Conservation (phyloP, 2,797 vertebrate species). For the Dicrostonyx torquatus region DNA sequence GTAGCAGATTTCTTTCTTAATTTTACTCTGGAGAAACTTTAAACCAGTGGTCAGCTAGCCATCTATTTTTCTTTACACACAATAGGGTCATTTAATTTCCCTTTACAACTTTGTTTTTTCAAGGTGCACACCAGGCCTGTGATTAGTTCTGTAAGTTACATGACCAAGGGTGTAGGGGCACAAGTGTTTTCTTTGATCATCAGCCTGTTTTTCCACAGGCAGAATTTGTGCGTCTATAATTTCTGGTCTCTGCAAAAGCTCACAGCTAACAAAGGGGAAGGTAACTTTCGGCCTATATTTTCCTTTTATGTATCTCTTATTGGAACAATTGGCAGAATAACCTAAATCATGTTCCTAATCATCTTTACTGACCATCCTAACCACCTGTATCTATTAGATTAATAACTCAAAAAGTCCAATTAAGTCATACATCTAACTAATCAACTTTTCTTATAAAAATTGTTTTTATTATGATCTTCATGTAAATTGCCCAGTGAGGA, state of each 20-base stretch:
- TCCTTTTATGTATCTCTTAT: neutral
- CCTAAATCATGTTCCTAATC: neutral
- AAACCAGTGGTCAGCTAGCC: neutral
- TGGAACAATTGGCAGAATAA: neutral
- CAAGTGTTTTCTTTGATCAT: neutral
- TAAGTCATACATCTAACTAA: neutral
- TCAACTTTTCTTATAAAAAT: neutral
- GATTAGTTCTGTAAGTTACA: neutral
- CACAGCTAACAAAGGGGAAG: neutral
- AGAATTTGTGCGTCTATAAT: neutral
- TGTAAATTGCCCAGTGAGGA: neutral
- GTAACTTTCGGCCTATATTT: neutral
- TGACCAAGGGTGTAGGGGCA: neutral
- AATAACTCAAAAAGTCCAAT: neutral
- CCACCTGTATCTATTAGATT: too few species aligned
- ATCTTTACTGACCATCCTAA: neutral
- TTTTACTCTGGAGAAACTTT: neutral
- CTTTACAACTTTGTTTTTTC: neutral
- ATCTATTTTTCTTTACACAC: neutral
- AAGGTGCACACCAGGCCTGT: neutral
- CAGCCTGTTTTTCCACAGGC: neutral
- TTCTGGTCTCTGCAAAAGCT: neutral
- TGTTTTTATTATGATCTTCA: neutral
- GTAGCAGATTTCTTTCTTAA: neutral
- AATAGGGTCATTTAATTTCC: neutral